These are phyloP conservation scores for Chelonus formosanus DNA, from an alignment of 2,888 invertebrate species.

Conservation along the genomic window DNA sequence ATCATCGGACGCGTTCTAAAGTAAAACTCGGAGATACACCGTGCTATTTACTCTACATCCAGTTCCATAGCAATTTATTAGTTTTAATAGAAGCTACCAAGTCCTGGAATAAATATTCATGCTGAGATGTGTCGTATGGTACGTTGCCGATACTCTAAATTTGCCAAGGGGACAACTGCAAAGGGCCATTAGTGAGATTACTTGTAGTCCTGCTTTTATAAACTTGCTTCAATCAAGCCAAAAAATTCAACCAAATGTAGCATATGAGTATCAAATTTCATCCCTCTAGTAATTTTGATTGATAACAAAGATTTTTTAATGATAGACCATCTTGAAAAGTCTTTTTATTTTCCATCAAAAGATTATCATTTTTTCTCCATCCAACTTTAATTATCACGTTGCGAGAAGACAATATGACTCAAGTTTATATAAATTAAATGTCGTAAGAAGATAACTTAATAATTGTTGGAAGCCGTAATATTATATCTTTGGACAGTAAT, in stretches of 20 bases:
- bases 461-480: constrained; percentile 53
- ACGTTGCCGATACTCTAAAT: constrained; percentile 39
- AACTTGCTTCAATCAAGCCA: too few relatives aligned
- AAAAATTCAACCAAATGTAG: too few relatives aligned
- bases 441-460: constrained; percentile 53
- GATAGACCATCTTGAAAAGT: too few relatives aligned
- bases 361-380: not conserved
- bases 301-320: too few relatives aligned
- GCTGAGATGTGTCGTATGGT: constrained; percentile 27
- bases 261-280: too few relatives aligned
- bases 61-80: constrained; percentile 51
- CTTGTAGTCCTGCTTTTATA: constrained; percentile 40
- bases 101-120: constrained; percentile 56
- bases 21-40: constrained; percentile 15
- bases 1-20: constrained; percentile 24
- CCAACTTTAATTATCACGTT: not conserved
- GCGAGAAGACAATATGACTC: not conserved
- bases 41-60: constrained; percentile 11
- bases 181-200: constrained; percentile 61
- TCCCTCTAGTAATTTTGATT: too few relatives aligned
- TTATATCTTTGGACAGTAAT: constrained; percentile 57
- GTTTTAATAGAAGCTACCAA: constrained; percentile 60
- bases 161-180: constrained; percentile 47
- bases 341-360: too few relatives aligned
- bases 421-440: constrained; percentile 23